Conservation (phyloP, 2,888 invertebrate species). For the Craniophora ligustri region DNA sequence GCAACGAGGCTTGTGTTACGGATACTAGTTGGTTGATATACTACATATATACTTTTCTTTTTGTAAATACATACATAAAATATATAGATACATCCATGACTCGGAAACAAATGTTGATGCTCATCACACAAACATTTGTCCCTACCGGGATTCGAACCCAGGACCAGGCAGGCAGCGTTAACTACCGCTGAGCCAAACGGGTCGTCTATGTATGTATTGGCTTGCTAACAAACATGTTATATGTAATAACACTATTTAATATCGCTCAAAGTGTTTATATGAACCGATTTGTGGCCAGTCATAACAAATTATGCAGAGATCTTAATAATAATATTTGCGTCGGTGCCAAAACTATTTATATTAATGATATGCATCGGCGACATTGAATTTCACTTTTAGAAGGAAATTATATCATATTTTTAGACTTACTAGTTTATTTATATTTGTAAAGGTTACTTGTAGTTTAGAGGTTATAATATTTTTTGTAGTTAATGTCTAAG, state of each 20-base stretch:
- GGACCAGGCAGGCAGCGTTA: too few species aligned
- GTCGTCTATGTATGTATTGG: too few species aligned
- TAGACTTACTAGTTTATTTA: background rate
- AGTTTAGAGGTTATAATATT: background rate
- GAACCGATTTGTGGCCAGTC: constrained; percentile 17
- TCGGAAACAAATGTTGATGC: too few species aligned
- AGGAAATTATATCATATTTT: background rate
- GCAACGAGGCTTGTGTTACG: too few species aligned
- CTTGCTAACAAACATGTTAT: background rate
- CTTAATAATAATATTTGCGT: background rate
- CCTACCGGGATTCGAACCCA: too few species aligned
- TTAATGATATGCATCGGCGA: background rate
- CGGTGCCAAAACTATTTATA: constrained; percentile 1
- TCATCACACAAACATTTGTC: too few species aligned
- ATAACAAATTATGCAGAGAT: constrained; percentile 25
- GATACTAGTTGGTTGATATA: too few species aligned
- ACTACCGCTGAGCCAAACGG: too few species aligned
- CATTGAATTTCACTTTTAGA: background rate
- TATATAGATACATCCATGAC: too few species aligned
- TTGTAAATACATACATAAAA: too few species aligned
- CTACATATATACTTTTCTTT: too few species aligned
- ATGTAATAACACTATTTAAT: constrained; percentile 26
- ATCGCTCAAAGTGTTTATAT: constrained; percentile 20
- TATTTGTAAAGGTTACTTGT: background rate
- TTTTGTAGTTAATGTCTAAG: too few species aligned